Percentiles rank a stretch among this genome's conserved stretches.
Evolutionary conservation across 2,113 vertebrate genomes (phyloP).

Genomic region (Oxyura jamaicensis): DNA sequence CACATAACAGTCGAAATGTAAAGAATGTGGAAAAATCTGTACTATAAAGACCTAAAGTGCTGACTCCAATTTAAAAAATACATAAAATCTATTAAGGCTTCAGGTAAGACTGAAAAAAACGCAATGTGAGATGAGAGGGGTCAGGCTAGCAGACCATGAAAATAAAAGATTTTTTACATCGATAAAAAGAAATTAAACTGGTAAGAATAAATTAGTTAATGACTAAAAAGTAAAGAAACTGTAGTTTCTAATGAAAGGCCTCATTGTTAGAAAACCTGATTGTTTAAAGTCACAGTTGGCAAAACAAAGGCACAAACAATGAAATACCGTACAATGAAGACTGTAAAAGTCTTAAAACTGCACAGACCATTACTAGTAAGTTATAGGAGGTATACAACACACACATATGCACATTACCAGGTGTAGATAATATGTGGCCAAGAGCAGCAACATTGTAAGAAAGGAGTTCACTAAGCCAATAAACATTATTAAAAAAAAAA

Average conservation of each 20-base stretch:
- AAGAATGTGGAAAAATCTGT: neutral
- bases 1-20: neutral
- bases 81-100: neutral
- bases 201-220: neutral
- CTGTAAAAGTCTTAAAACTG: neutral
- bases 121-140: neutral
- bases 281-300: neutral
- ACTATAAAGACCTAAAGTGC: neutral
- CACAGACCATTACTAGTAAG: neutral
- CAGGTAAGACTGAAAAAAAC: neutral
- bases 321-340: too few species aligned
- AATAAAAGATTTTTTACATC: neutral
- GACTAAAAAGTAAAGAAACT: neutral
- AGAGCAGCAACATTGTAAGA: neutral
- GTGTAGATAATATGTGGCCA: neutral
- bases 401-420: neutral
- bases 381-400: neutral
- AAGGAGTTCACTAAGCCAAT: neutral
- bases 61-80: neutral
- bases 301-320: neutral
- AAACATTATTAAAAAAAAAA: neutral
- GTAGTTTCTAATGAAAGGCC: fast-evolving
- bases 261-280: neutral
- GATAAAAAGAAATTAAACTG: neutral
- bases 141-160: neutral